phyloP scores from a whole-genome alignment of 2,113 vertebrate species.

The Paratilapia polleni region DNA sequence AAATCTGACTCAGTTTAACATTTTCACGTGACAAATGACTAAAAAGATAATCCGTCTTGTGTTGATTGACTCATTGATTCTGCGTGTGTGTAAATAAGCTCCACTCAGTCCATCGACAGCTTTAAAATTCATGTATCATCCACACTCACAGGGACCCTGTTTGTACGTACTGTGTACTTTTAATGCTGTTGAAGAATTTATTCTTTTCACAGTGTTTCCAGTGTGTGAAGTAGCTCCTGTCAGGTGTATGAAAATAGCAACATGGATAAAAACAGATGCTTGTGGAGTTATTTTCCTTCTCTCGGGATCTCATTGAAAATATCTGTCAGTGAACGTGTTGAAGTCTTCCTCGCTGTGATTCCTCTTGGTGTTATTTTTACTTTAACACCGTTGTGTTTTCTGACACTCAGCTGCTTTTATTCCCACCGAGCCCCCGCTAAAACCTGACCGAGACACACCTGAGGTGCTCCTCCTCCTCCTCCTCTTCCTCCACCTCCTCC shows the following conservation, averaged over 20 bases:
- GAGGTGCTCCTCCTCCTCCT: slow-evolving; percentile 6
- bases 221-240: neutral
- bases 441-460: slow-evolving; percentile 34
- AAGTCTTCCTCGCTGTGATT: slow-evolving; percentile 11
- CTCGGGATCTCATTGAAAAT: slow-evolving; percentile 31
- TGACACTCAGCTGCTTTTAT: slow-evolving; percentile 19
- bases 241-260: slow-evolving; percentile 14
- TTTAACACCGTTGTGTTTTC: slow-evolving; percentile 15
- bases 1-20: neutral
- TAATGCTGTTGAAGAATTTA: neutral
- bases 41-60: neutral
- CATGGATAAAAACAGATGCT: slow-evolving; percentile 15
- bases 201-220: neutral
- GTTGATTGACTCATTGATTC: neutral
- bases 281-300: slow-evolving; percentile 13
- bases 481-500: neutral
- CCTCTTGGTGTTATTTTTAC: neutral
- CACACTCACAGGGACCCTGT: neutral
- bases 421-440: slow-evolving; percentile 23
- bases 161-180: neutral
- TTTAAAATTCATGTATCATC: too few species aligned
- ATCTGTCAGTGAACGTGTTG: slow-evolving; percentile 31
- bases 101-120: too few species aligned
- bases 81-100: too few species aligned
- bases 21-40: neutral